Evolutionary conservation across 2,888 invertebrate genomes (phyloP).

Genomic region (Tryphoninae sp.): DNA sequence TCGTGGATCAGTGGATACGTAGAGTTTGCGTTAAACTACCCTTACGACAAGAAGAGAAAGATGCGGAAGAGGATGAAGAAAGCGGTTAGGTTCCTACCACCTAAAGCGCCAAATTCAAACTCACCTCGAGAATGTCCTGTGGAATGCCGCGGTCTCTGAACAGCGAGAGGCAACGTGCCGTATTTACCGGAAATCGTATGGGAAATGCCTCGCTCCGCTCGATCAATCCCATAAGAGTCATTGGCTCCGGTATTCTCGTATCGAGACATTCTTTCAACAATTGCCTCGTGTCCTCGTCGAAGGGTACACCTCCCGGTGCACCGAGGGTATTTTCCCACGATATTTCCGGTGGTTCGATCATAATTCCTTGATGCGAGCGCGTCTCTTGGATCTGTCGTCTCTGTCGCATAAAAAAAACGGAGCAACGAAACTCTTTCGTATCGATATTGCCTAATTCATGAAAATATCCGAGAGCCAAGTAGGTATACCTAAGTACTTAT

Average conservation of each 20-base stretch:
- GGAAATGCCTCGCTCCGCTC: constrained; percentile 79
- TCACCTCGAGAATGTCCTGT: constrained; percentile 74
- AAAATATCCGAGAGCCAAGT: too few species aligned
- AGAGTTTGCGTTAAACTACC: constrained; percentile 80
- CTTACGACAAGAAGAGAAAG: not conserved
- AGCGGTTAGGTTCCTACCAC: too few species aligned
- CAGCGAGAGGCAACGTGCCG: constrained; percentile 73
- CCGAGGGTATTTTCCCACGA: constrained; percentile 78
- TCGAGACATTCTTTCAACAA: constrained; percentile 73
- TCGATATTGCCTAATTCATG: not conserved
- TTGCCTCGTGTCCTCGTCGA: constrained; percentile 77
- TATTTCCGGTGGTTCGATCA: constrained; percentile 76
- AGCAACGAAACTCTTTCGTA: constrained; percentile 16
- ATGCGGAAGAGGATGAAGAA: not conserved
- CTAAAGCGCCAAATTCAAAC: not conserved
- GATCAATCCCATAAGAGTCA: constrained; percentile 74
- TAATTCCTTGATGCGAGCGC: constrained; percentile 66
- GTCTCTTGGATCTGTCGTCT: constrained; percentile 53
- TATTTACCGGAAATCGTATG: constrained; percentile 79
- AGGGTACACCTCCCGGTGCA: constrained; percentile 76
- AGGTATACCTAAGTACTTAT: too few species aligned
- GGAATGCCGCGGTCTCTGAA: constrained; percentile 72
- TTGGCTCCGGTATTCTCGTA: constrained; percentile 70
- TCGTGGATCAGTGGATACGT: constrained; percentile 88
- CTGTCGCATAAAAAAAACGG: not conserved